Conservation (phyloP, 2,113 vertebrate genomes). For the Archilochus colubris region DNA sequence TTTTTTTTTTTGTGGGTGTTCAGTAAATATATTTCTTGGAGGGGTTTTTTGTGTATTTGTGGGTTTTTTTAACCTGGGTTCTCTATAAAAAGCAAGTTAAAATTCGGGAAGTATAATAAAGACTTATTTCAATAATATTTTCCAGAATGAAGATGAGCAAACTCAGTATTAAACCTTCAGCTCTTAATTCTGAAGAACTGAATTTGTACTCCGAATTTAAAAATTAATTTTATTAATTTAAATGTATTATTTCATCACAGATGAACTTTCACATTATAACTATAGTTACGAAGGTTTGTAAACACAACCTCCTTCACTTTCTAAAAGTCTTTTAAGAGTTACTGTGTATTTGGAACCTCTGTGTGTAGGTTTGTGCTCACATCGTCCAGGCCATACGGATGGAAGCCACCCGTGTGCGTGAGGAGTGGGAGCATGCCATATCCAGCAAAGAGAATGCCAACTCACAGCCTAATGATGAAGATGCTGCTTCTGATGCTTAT, state of each 20-base stretch:
- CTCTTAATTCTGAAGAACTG: background rate
- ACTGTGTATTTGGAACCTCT: accelerated
- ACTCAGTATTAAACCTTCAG: background rate
- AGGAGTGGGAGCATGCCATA: constrained; percentile 98
- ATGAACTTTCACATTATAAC: background rate
- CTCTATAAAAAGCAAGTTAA: background rate
- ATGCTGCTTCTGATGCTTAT: constrained; percentile 94
- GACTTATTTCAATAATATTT: background rate
- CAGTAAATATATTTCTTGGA: background rate
- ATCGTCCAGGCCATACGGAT: constrained; percentile 98
- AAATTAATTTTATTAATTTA: background rate
- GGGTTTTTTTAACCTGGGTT: background rate
- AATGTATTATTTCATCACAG: background rate
- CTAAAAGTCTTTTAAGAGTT: accelerated
- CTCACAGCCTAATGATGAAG: constrained; percentile 95
- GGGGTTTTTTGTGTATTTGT: accelerated
- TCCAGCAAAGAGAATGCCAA: constrained; percentile 99
- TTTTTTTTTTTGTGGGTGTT: background rate
- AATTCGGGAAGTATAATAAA: background rate
- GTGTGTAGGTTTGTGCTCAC: constrained; percentile 92
- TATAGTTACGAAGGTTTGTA: accelerated
- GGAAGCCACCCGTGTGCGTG: constrained; percentile 96
- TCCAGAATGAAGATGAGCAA: background rate
- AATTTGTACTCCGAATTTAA: background rate
- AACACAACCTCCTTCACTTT: accelerated